These are phyloP conservation scores for Apotomis turbidana DNA, from an alignment of 2,888 invertebrate species.

Conservation along the genomic window DNA sequence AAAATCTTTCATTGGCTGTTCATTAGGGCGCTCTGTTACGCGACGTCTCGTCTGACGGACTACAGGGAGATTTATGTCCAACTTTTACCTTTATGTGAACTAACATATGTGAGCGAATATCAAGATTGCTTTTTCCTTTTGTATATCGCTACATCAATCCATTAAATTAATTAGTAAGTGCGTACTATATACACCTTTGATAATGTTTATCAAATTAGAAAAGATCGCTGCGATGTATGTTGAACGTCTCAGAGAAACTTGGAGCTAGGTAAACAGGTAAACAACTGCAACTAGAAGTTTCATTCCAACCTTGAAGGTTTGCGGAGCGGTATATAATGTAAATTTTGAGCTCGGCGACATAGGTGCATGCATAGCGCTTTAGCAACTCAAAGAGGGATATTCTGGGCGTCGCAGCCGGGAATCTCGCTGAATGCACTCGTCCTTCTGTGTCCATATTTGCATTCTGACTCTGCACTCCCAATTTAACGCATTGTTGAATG, in stretches of 20 bases:
- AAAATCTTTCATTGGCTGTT: slow-evolving; percentile 51
- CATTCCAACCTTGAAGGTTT: slow-evolving; percentile 34
- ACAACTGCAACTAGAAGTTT: slow-evolving; percentile 20
- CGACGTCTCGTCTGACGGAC: background rate
- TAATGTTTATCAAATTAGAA: no score
- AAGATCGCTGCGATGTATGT: no score
- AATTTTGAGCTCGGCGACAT: slow-evolving; percentile 43
- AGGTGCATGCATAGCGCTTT: slow-evolving; percentile 43
- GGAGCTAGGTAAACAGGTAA: background rate
- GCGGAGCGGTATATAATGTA: slow-evolving; percentile 43
- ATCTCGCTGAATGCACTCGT: slow-evolving; percentile 56
- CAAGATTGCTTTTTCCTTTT: background rate
- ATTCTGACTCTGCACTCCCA: slow-evolving; percentile 60
- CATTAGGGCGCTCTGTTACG: slow-evolving; percentile 16
- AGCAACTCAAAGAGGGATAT: slow-evolving; percentile 44
- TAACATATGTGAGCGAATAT: background rate
- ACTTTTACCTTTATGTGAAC: background rate
- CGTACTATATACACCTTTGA: no score
- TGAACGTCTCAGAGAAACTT: background rate
- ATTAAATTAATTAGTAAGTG: no score
- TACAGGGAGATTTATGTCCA: slow-evolving; percentile 15
- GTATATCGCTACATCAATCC: no score
- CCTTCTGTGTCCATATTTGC: slow-evolving; percentile 58
- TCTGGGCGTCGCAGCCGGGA: slow-evolving; percentile 41
- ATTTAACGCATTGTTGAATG: slow-evolving; percentile 61